Evolutionary conservation across 2,888 invertebrate species (phyloP).

Genomic region (Sympetrum striolatum): DNA sequence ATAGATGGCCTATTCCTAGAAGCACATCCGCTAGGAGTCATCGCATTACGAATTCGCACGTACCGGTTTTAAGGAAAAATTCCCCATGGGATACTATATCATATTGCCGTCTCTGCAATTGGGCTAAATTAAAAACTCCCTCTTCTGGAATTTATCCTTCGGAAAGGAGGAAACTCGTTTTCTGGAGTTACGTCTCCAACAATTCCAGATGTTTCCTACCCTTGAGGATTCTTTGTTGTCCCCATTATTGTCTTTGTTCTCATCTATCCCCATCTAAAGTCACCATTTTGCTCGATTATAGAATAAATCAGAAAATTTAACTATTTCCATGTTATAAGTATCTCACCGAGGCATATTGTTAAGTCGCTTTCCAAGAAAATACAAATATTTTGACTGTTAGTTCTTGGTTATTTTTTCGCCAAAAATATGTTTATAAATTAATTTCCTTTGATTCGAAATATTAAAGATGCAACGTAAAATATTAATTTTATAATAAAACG

Average conservation of each 20-base stretch:
- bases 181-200: neutral
- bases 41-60: neutral
- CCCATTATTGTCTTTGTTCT: neutral
- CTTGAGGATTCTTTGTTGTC: neutral
- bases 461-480: no score
- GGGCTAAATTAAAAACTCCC: neutral
- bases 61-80: neutral
- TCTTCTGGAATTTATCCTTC: neutral
- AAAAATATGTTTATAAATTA: no score
- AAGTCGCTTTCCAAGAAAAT: no score
- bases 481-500: no score
- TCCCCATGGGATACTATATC: neutral
- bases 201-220: neutral
- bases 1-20: neutral
- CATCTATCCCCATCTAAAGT: neutral
- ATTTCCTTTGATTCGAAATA: no score
- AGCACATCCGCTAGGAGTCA: neutral
- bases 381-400: no score
- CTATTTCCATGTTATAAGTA: no score
- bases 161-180: neutral
- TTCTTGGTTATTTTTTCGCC: no score
- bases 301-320: no score
- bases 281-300: no score
- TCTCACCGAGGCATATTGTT: no score
- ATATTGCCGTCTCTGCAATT: neutral